Conservation (phyloP, 1,140 invertebrate genomes). For the Drosophila navojoa region DNA sequence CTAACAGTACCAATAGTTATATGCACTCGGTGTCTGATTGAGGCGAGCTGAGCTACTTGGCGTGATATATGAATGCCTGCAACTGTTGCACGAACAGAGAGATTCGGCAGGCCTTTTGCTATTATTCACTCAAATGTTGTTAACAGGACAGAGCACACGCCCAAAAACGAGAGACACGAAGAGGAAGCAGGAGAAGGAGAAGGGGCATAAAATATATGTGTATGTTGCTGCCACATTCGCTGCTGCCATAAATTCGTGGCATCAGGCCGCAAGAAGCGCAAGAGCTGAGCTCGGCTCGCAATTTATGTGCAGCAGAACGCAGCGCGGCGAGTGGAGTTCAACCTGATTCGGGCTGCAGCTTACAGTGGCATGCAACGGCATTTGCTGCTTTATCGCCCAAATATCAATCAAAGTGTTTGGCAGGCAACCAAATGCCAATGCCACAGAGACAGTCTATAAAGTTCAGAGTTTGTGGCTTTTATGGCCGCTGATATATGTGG, state of each 20-base stretch:
- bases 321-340: neutral
- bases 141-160: conserved; percentile 62
- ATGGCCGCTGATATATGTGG: conserved; percentile 44
- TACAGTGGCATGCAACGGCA: conserved; percentile 18
- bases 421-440: conserved; percentile 11
- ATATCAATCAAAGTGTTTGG: conserved; percentile 69
- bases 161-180: neutral
- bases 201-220: neutral
- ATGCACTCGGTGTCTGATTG: neutral
- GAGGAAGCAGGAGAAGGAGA: conserved; percentile 1
- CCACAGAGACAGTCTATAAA: conserved; percentile 64
- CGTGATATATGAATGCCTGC: conserved; percentile 14
- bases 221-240: conserved; percentile 29
- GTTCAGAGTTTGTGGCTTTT: conserved; percentile 77
- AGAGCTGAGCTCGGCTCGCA: neutral
- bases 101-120: conserved; percentile 1
- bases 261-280: conserved; percentile 53
- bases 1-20: neutral
- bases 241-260: conserved; percentile 68
- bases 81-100: conserved; percentile 10
- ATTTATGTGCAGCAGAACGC: neutral
- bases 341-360: neutral
- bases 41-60: neutral
- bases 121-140: conserved; percentile 53
- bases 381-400: conserved; percentile 68